Base-by-base conservation (phyloP, 2,888 invertebrate genomes). In the Cerastis leucographa region DNA sequence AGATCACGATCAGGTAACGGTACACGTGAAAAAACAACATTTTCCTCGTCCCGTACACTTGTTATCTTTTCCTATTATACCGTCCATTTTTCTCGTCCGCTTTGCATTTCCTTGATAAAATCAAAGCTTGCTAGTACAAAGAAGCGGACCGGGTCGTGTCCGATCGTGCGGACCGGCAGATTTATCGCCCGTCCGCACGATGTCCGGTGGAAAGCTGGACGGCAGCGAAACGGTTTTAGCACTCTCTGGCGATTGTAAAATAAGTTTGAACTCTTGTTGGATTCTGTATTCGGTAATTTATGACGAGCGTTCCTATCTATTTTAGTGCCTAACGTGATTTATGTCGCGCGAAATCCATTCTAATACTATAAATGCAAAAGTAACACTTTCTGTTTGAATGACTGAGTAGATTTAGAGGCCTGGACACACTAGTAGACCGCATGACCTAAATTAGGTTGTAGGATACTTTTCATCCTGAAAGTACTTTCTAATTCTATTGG, bases 91-190 rank as follows among this genome's bases (percentile, higher is more conserved):
- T 70, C 69, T 19, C 59, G 54, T 68, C 74, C 85, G 59, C 49
- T 84, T 84, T 78, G 78, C 82, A 85, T 84, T 85, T 73, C 49
- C 81, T 25, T 66, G 84, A 83, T 83, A 81, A 80, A 84, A 84
- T 85, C 81, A 81, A 81, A 78, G 70, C 77, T 68, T 61, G 74
- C 74, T 71, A 29, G 29, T 72, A 73, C 71, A 74, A 65, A 81
- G 81, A 40, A 62, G 62, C 80, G 80, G 71, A 71, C 44, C 66
- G 56, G 73, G 62, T 66, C 74, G 74, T 54, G 74, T 81, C 83
- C 81, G 83, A 64, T 72, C 85, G 85, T 81, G 83, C 85, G 70
- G 29, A 74, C 71, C 78, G 81, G 49, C 59, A 81, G 85, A 84
- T 81, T 81, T 85, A 84, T 84, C 74, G 72, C 9, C 71, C 56